These are phyloP conservation scores for Cheilosia scutellata DNA, from an alignment of 2,888 invertebrate species.

Conservation along the genomic window DNA sequence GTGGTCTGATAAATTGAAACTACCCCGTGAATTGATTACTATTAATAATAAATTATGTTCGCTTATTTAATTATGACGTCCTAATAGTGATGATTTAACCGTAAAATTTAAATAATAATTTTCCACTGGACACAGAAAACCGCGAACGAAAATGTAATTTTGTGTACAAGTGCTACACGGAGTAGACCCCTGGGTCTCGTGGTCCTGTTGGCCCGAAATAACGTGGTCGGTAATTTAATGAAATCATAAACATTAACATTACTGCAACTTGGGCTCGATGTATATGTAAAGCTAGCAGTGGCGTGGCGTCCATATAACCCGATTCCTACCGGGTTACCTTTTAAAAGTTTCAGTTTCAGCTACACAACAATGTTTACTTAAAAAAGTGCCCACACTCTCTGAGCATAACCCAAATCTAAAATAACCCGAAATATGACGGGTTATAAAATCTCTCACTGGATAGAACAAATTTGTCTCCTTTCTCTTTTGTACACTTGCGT, in stretches of 20 bases:
- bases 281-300: too few species aligned
- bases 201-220: constrained; percentile 13
- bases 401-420: too few species aligned
- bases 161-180: neutral
- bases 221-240: constrained; percentile 57
- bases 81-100: constrained; percentile 44
- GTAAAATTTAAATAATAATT: constrained; percentile 40
- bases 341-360: too few species aligned
- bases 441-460: too few species aligned
- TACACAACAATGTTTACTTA: too few species aligned
- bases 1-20: constrained; percentile 30
- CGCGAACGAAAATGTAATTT: constrained; percentile 1
- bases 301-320: too few species aligned
- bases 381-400: too few species aligned
- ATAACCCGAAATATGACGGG: too few species aligned
- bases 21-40: constrained; percentile 43
- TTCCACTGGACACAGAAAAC: constrained; percentile 1
- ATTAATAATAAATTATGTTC: constrained; percentile 54
- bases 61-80: constrained; percentile 18
- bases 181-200: neutral
- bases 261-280: constrained; percentile 18
- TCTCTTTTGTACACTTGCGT: too few species aligned
- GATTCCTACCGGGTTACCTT: too few species aligned
- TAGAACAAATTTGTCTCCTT: too few species aligned
- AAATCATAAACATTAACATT: constrained; percentile 63